phyloP scores from a whole-genome alignment of 2,888 invertebrate species.

The Mellilla xanthometata region DNA sequence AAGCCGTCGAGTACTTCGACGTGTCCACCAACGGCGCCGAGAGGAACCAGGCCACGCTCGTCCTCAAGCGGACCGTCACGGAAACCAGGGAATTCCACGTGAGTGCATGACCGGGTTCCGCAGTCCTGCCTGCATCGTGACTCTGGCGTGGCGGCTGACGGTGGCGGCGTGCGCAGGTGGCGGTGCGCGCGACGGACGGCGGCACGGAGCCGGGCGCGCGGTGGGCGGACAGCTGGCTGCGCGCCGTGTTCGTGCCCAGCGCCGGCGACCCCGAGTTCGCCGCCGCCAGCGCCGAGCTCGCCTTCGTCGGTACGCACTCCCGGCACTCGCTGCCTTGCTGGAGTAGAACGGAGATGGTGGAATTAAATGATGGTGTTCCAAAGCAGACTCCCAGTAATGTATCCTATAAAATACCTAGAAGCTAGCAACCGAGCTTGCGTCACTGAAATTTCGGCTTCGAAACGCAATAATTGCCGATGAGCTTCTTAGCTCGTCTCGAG shows the following conservation, averaged over 20 bases:
- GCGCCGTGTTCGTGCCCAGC: slow-evolving; percentile 71
- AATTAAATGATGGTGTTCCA: too few species aligned
- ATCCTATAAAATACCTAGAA: too few species aligned
- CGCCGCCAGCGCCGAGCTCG: slow-evolving; percentile 33
- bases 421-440: too few species aligned
- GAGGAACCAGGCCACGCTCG: slow-evolving; percentile 43
- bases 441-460: too few species aligned
- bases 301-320: slow-evolving; percentile 71
- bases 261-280: slow-evolving; percentile 69
- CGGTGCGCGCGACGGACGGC: slow-evolving; percentile 72
- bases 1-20: slow-evolving; percentile 58
- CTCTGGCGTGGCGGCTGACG: too few species aligned
- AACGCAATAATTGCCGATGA: too few species aligned
- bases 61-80: slow-evolving; percentile 46
- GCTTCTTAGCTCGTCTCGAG: too few species aligned
- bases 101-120: too few species aligned
- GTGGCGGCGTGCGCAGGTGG: slow-evolving; percentile 60
- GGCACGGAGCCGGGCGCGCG: slow-evolving; percentile 60
- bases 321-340: too few species aligned
- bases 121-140: too few species aligned
- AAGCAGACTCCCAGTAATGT: too few species aligned
- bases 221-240: slow-evolving; percentile 45
- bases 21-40: slow-evolving; percentile 50
- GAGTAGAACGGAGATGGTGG: too few species aligned
- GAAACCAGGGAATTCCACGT: slow-evolving; percentile 62